Conservation (phyloP, 2,113 vertebrate species). For the Plecturocebus donacophilus region DNA sequence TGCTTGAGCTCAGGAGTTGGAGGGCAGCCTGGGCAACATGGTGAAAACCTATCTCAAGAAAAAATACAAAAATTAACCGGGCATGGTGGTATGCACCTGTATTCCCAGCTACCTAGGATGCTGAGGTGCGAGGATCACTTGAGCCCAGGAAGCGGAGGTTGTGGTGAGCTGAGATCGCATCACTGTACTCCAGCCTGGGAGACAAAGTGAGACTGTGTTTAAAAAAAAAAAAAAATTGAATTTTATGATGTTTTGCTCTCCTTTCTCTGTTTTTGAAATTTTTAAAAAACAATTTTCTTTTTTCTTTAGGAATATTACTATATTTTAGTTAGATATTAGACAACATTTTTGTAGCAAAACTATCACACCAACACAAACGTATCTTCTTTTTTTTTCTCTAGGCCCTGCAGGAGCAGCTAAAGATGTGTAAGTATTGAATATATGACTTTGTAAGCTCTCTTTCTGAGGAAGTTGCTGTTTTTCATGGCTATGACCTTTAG, state of each 20-base stretch:
- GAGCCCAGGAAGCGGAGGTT: no score
- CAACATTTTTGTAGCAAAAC: neutral
- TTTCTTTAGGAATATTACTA: neutral
- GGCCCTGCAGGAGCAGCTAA: conserved; percentile 92
- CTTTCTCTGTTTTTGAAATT: neutral
- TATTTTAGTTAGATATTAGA: neutral
- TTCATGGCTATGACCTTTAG: neutral
- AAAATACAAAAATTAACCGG: no score
- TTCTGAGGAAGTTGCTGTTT: conserved; percentile 6
- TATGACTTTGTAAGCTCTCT: neutral
- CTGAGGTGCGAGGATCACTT: no score
- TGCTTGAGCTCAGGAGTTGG: no score
- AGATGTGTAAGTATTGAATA: conserved; percentile 92
- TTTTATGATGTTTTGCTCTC: neutral
- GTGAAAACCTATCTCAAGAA: no score
- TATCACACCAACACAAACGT: conserved; percentile 35
- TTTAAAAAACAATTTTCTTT: neutral
- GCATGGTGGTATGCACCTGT: no score
- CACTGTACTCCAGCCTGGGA: no score
- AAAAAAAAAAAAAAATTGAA: neutral
- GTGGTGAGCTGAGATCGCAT: no score
- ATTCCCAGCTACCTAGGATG: no score
- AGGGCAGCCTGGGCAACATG: no score
- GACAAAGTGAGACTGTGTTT: no score
- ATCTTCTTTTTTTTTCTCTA: conserved; percentile 73